These are phyloP conservation scores for Agrotis puta DNA, from an alignment of 2,888 invertebrate species.

Conservation along the genomic window DNA sequence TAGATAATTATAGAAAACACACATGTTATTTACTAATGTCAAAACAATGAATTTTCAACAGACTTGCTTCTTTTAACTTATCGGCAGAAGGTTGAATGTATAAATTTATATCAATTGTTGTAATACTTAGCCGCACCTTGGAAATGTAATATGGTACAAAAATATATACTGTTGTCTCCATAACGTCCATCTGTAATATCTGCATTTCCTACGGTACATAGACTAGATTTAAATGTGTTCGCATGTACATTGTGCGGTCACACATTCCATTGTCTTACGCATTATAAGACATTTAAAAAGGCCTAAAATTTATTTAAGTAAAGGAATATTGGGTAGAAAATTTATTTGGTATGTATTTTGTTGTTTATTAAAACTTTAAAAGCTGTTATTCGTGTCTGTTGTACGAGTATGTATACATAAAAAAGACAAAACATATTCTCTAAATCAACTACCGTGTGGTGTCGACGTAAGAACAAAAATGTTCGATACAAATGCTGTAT, in stretches of 20 bases:
- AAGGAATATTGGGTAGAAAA: slow-evolving; percentile 23
- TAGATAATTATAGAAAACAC: neutral
- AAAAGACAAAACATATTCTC: slow-evolving; percentile 47
- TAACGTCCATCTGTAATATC: slow-evolving; percentile 15
- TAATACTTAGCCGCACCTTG: slow-evolving; percentile 47
- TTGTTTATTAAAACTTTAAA: slow-evolving; percentile 35
- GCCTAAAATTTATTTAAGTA: slow-evolving; percentile 35
- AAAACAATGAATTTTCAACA: neutral
- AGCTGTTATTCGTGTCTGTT: slow-evolving; percentile 2
- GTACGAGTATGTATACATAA: slow-evolving; percentile 28
- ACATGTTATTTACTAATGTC: neutral
- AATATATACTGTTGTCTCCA: slow-evolving; percentile 26
- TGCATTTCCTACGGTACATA: slow-evolving; percentile 46
- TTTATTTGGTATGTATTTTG: slow-evolving; percentile 14
- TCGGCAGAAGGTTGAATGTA: slow-evolving; percentile 28
- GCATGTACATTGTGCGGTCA: slow-evolving; percentile 30
- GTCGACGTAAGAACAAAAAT: slow-evolving; percentile 19
- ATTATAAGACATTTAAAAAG: slow-evolving; percentile 22
- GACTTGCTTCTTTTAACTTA: slow-evolving; percentile 40
- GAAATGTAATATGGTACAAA: slow-evolving; percentile 61
- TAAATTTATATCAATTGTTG: slow-evolving; percentile 35
- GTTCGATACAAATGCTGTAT: slow-evolving; percentile 31
- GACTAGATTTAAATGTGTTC: slow-evolving; percentile 28
- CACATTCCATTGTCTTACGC: slow-evolving; percentile 49
- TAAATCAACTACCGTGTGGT: slow-evolving; percentile 25